phyloP scores from a whole-genome alignment of 2,797 vertebrate species.

The Darevskia mixta region DNA sequence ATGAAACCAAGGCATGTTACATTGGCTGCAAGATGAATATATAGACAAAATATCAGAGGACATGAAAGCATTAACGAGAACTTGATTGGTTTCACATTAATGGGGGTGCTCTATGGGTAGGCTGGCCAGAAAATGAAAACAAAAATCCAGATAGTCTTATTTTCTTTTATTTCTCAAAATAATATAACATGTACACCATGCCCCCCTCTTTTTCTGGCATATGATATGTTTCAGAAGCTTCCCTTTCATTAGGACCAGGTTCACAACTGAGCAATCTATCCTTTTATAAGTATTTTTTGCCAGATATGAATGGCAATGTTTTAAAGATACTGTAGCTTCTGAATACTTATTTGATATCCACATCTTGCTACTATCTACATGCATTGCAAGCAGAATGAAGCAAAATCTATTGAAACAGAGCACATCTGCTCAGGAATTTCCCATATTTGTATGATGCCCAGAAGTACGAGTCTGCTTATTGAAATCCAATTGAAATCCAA shows the following conservation, averaged over 20 bases:
- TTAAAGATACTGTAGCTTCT: neutral
- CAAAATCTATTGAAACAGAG: neutral
- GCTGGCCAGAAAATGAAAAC: neutral
- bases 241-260: neutral
- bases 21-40: constrained; percentile 25
- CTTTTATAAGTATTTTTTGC: neutral
- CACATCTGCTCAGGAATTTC: neutral
- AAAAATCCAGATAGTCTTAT: constrained; percentile 5
- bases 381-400: neutral
- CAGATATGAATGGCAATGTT: neutral
- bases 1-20: constrained; percentile 59
- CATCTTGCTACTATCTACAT: neutral
- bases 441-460: neutral
- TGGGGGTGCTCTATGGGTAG: constrained; percentile 19
- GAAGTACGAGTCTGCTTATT: neutral
- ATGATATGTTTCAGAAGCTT: constrained; percentile 4
- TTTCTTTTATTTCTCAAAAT: neutral
- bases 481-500: too few relatives aligned
- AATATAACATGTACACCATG: neutral
- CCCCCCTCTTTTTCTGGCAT: neutral
- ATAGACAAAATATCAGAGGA: constrained; percentile 12
- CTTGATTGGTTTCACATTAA: neutral
- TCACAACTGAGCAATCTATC: neutral
- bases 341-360: neutral
- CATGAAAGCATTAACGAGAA: constrained; percentile 11